These are phyloP conservation scores for Himalopsyche japonica DNA, from an alignment of 2,888 invertebrate genomes.

Conservation along the genomic window DNA sequence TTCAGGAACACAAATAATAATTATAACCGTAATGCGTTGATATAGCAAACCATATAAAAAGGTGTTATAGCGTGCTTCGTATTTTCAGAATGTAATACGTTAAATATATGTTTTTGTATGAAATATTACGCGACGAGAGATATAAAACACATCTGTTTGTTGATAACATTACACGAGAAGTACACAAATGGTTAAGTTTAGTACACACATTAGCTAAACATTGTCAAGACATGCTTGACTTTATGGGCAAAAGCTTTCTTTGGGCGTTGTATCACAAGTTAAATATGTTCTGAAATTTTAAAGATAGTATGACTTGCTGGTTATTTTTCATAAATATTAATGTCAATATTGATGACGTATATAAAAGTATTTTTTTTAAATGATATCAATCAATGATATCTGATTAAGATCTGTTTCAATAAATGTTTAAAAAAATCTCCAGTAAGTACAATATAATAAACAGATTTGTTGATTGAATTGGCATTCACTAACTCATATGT, in stretches of 20 bases:
- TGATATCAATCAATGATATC: too few relatives aligned
- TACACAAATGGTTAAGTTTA: neutral
- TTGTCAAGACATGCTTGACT: neutral
- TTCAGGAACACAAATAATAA: neutral
- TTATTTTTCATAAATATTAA: too few relatives aligned
- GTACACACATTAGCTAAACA: neutral
- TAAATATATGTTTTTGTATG: neutral
- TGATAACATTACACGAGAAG: neutral
- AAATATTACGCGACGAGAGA: slow-evolving; percentile 2
- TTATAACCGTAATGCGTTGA: neutral
- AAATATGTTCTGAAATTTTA: neutral
- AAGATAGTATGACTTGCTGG: too few relatives aligned
- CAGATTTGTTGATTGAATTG: too few relatives aligned
- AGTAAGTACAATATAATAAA: too few relatives aligned
- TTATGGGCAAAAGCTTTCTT: neutral
- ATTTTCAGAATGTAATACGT: neutral
- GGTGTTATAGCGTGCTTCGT: neutral
- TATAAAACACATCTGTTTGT: slow-evolving; percentile 13
- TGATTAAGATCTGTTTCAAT: too few relatives aligned
- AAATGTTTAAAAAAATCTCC: too few relatives aligned
- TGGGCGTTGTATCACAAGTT: neutral
- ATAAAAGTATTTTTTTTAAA: too few relatives aligned
- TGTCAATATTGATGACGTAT: too few relatives aligned
- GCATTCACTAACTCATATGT: too few relatives aligned
- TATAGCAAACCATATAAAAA: neutral